Percentiles rank a stretch among this genome's conserved stretches.
Conservation (phyloP, 2,113 vertebrate genomes). For the Anarhynchus alexandrinus region DNA sequence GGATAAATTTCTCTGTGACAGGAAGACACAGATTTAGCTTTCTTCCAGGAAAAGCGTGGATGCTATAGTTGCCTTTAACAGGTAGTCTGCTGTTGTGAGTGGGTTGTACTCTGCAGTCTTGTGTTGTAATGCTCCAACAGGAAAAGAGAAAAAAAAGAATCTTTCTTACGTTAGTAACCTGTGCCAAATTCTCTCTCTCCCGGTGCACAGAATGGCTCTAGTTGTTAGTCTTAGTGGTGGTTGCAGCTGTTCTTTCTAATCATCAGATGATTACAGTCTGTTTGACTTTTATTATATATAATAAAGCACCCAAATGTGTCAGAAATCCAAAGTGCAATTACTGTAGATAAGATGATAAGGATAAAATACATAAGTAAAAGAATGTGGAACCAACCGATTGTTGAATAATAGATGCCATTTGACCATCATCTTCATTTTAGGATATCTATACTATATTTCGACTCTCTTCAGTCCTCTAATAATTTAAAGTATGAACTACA, state of each 20-base stretch:
- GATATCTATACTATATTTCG: not conserved
- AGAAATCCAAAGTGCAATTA: not conserved
- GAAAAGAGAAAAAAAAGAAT: not conserved
- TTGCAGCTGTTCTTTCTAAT: slow-evolving; percentile 13
- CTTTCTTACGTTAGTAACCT: accelerated
- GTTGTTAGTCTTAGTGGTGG: not conserved
- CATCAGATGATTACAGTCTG: not conserved
- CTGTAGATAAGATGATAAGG: not conserved
- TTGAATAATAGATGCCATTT: not conserved
- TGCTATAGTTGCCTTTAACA: not conserved
- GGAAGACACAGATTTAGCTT: not conserved
- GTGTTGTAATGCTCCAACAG: not conserved
- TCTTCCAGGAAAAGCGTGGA: not conserved
- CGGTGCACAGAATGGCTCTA: not conserved
- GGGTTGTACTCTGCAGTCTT: not conserved
- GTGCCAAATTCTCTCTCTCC: not conserved
- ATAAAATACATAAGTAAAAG: not conserved
- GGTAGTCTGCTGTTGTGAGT: not conserved
- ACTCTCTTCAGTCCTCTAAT: not conserved
- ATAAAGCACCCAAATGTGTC: slow-evolving; percentile 9
- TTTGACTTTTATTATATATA: not conserved
- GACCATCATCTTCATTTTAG: not conserved
- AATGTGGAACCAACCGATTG: not conserved
- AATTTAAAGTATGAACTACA: not conserved
- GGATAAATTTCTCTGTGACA: not conserved